phyloP scores from a whole-genome alignment of 2,888 invertebrate species.

The Noctua janthina region DNA sequence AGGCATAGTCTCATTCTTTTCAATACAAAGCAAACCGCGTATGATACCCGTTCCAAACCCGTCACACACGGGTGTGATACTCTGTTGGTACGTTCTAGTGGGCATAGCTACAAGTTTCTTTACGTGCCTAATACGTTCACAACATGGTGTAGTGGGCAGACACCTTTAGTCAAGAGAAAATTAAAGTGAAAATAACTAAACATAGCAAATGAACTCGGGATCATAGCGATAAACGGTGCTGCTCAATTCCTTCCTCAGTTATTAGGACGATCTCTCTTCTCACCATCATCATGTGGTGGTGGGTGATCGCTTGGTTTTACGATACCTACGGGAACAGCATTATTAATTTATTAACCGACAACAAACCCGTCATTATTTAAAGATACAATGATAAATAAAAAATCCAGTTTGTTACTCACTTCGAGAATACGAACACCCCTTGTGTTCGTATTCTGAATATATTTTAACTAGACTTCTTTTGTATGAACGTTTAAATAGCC shows the following conservation, averaged over 20 bases:
- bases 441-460: too few relatives aligned
- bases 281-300: neutral
- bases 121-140: neutral
- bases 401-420: conserved; percentile 28
- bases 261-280: neutral
- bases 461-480: neutral
- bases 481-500: neutral
- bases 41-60: too few relatives aligned
- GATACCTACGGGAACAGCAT: neutral
- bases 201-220: neutral
- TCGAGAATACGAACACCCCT: too few relatives aligned
- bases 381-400: conserved; percentile 26
- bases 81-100: too few relatives aligned
- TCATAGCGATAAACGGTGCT: neutral
- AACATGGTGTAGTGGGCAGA: neutral
- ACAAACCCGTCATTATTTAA: neutral
- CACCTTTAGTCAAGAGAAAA: too few relatives aligned
- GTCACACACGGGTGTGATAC: neutral
- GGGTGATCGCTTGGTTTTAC: neutral
- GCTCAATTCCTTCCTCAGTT: neutral
- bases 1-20: too few relatives aligned
- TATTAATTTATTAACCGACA: neutral
- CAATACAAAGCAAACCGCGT: too few relatives aligned
- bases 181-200: neutral
- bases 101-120: neutral